Evolutionary conservation across 2,113 vertebrate genomes (phyloP).

Genomic region (Lepus europaeus): DNA sequence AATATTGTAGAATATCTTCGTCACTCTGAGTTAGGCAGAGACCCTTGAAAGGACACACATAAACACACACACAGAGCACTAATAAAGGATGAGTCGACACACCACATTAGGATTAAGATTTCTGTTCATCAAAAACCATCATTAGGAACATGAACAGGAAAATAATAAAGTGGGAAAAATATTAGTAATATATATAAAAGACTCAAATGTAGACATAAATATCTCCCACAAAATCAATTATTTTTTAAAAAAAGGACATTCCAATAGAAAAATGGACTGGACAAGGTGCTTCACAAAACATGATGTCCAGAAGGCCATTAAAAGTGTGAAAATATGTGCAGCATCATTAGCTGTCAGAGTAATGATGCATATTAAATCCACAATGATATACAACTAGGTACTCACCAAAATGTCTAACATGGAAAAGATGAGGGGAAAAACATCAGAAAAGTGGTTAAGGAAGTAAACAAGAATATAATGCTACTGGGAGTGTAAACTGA

Average conservation of each 20-base stretch:
- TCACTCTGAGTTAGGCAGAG: background rate
- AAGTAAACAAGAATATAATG: background rate
- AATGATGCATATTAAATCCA: background rate
- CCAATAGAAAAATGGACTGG: background rate
- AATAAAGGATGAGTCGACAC: background rate
- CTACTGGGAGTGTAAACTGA: background rate
- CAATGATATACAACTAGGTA: background rate
- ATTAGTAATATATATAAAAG: background rate
- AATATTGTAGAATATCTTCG: background rate
- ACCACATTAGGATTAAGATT: slow-evolving; percentile 9
- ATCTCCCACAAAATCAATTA: background rate
- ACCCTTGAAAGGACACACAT: slow-evolving; percentile 12
- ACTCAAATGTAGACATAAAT: background rate
- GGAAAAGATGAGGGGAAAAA: background rate
- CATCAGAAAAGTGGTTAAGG: background rate
- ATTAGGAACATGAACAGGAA: background rate
- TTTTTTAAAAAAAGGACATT: background rate
- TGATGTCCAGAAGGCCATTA: background rate
- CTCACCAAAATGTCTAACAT: background rate
- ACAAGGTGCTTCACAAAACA: background rate
- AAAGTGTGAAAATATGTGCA: background rate
- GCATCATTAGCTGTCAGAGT: slow-evolving; percentile 22
- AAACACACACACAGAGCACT: background rate
- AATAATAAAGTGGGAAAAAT: background rate
- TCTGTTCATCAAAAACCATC: background rate